Percentiles rank a stretch among this genome's conserved stretches.
phyloP scores from a whole-genome alignment of 2,113 vertebrate genomes.

The Malurus cyaneus region DNA sequence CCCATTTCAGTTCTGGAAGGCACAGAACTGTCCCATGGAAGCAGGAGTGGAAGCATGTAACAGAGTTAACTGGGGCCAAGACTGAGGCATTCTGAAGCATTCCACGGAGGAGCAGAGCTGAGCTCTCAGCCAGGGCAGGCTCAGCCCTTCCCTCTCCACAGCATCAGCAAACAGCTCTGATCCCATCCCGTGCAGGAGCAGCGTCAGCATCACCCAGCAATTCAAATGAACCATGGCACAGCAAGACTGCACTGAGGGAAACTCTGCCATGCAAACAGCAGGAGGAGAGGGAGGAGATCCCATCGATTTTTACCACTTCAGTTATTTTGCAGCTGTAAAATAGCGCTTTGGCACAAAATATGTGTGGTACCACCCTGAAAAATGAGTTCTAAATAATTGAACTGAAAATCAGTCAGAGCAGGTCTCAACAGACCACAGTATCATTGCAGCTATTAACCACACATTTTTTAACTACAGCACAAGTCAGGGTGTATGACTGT shows the following conservation, averaged over 20 bases:
- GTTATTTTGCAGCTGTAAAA: background rate
- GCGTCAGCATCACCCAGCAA: background rate
- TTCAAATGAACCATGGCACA: background rate
- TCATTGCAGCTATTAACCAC: conserved; percentile 37
- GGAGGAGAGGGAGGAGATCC: background rate
- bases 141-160: rapidly evolving
- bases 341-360: background rate
- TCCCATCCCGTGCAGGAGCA: rapidly evolving
- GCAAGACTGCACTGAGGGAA: background rate
- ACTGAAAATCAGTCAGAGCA: background rate
- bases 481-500: background rate
- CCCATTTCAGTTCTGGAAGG: background rate
- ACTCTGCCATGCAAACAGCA: background rate
- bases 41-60: background rate
- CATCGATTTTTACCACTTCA: background rate
- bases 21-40: background rate
- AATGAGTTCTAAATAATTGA: conserved; percentile 48
- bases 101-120: background rate
- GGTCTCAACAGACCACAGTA: background rate
- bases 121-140: background rate
- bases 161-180: background rate
- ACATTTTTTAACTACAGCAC: background rate
- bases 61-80: background rate
- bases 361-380: background rate
- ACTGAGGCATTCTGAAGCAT: background rate